Conservation (phyloP, 2,888 invertebrate species). For the Tetanocera ferruginea region DNA sequence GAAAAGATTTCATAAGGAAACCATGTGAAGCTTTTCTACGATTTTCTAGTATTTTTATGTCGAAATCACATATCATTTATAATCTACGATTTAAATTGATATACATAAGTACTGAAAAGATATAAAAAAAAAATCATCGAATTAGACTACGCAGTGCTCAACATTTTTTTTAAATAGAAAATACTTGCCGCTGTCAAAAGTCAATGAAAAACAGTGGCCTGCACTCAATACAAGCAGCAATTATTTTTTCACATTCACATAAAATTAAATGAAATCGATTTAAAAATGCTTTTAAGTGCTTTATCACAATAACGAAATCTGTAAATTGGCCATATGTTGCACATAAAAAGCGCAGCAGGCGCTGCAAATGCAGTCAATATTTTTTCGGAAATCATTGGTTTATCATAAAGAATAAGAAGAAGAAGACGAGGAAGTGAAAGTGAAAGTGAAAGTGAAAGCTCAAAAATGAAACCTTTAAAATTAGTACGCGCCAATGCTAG, state of each 20-base stretch:
- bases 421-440: neutral
- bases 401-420: neutral
- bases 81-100: too few species aligned
- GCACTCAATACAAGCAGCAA: neutral
- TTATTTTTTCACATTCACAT: neutral
- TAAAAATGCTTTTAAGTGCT: neutral
- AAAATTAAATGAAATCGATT: neutral
- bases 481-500: neutral
- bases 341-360: neutral
- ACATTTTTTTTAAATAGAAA: too few species aligned
- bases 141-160: too few species aligned
- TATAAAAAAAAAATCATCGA: too few species aligned
- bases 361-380: neutral
- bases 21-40: too few species aligned
- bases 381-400: too few species aligned
- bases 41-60: too few species aligned
- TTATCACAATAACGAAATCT: neutral
- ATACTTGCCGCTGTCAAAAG: neutral
- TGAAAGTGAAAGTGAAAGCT: neutral
- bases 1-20: too few species aligned
- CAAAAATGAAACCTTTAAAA: neutral
- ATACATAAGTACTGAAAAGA: too few species aligned
- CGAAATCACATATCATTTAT: too few species aligned
- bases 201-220: neutral
- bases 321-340: neutral